Conservation (phyloP, 2,797 vertebrate species). For the Caiman crocodilus region DNA sequence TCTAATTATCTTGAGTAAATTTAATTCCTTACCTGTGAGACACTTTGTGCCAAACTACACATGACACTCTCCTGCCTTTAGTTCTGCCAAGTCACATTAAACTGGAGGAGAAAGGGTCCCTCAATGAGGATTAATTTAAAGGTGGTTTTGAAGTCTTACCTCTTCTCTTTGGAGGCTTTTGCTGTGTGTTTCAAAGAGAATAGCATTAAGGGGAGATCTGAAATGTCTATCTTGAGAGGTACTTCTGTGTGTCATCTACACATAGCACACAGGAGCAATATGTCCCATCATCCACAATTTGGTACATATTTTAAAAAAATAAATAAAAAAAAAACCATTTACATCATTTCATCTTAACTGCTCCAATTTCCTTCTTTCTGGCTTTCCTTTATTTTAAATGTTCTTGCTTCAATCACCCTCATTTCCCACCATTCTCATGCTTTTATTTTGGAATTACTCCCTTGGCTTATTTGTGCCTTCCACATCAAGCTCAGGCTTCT, state of each 20-base stretch:
- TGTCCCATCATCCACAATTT: neutral
- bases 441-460: neutral
- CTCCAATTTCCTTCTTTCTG: neutral
- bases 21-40: neutral
- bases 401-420: neutral
- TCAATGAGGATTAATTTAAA: fast-evolving
- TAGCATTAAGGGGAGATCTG: neutral
- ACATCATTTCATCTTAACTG: fast-evolving
- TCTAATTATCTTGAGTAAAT: neutral
- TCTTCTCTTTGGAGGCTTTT: neutral
- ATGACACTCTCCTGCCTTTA: neutral
- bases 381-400: neutral
- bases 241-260: neutral
- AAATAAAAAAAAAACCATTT: neutral
- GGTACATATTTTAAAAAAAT: too few species aligned
- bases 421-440: neutral
- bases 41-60: neutral
- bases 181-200: neutral
- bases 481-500: neutral
- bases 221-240: neutral
- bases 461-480: neutral
- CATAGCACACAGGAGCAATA: fast-evolving
- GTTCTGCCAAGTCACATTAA: neutral
- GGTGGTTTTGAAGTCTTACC: neutral
- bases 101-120: neutral